Base-by-base conservation (phyloP, 2,888 invertebrate species). In the Unio pictorum region DNA sequence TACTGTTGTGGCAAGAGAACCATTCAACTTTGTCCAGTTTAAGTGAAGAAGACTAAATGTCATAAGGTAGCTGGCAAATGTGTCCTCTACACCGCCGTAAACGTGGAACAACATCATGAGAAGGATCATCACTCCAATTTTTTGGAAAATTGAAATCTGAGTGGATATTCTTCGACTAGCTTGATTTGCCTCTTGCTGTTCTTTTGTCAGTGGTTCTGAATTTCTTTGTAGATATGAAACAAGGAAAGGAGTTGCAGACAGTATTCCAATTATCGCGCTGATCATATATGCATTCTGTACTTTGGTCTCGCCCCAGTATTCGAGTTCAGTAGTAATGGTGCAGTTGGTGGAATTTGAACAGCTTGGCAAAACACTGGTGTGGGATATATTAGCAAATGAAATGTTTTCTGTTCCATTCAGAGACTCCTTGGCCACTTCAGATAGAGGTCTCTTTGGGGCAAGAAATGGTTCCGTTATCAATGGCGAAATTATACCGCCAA, bases 401-500 rank as follows among this genome's bases (percentile, higher is more conserved):
- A 3, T 15, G 15, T 45, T 45, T 15, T 45, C 11, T 45, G 45
- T 15, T 45, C 45, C 45, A 45, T 11, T 15, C 45, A 45, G 45
- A 45, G 45, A 15, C 45, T 45, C 45, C 45, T 45, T 45, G 45
- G 15, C 45, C 45, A 45, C 11, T 45, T 45, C 57, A 54, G 28
- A 17, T 7, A 68, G 30, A 67, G 67, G 67, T 34, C 64, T 55
- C 63, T 73, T 74, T 61, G 69, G 61, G 7, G 83, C 79, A 15
- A 90, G 79, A 75, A 91, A 91, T 34, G 91, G 90, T 67, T 89
- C 88, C n/a, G 90, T 88, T 55, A 90, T 79, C 34, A 91, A 75
- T 26, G 91, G 91, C 11, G 91, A 87, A 11, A 91, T 72, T 67
- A 91, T 89, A 20, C 90, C 90, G 11, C 91, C 91, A 59, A 91